phyloP scores from a whole-genome alignment of 2,113 vertebrate species.

The Dasyurus viverrinus region DNA sequence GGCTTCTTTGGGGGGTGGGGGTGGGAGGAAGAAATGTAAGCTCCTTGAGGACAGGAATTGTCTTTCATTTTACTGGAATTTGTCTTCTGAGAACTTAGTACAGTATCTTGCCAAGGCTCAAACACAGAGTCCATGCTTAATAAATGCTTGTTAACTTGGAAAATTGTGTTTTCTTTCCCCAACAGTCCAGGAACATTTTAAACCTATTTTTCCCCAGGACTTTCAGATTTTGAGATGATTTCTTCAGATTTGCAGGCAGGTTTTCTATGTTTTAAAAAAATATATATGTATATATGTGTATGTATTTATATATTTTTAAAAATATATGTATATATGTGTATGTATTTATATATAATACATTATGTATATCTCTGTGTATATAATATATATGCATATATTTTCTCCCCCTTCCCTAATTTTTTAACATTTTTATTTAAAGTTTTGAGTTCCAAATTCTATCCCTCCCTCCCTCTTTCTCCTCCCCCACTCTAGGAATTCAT shows the following conservation, averaged over 20 bases:
- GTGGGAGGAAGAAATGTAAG: not conserved
- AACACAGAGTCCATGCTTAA: not conserved
- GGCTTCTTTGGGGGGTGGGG: too few species aligned
- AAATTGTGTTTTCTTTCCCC: not conserved
- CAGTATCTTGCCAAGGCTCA: not conserved
- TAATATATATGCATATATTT: too few species aligned
- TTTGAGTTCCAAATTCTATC: too few species aligned
- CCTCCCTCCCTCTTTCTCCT: too few species aligned
- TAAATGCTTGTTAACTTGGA: not conserved
- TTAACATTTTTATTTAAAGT: too few species aligned
- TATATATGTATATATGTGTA: not conserved
- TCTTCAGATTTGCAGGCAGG: not conserved
- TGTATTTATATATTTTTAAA: too few species aligned
- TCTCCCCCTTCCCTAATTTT: too few species aligned
- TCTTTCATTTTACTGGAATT: not conserved
- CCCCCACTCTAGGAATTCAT: too few species aligned
- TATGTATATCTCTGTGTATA: too few species aligned
- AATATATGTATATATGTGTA: not conserved
- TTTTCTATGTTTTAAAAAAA: too few species aligned
- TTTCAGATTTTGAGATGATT: not conserved
- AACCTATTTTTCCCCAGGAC: not conserved
- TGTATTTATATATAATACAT: too few species aligned
- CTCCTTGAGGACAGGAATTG: not conserved
- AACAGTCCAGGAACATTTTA: not conserved
- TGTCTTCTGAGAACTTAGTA: too few species aligned